Base-by-base conservation (phyloP, 2,113 vertebrate species). In the Odontophorus gujanensis region DNA sequence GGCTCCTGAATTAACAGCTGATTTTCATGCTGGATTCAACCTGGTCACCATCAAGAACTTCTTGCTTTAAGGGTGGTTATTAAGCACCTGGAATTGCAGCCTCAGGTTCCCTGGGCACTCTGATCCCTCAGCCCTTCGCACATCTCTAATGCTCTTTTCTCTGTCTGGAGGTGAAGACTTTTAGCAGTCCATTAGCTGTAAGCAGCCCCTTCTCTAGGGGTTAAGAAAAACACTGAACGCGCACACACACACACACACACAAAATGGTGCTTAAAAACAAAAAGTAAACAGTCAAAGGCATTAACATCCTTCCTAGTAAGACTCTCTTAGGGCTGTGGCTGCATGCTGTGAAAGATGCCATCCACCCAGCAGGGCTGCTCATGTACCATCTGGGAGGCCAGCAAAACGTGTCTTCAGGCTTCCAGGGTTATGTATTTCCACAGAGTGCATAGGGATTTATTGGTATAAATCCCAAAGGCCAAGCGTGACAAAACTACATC, bases 21-120 rank as follows among this genome's bases (percentile, higher is more conserved):
- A 87, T 93, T 90, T 74, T 68, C 76, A 19, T 68, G 82, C 72
- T 81, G 75, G 75, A 81, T 83, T 94, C 76, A 68, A 68, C 72
- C 25, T 53, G 43, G 65, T 83, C 68, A 18, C 5, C 0, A 47
- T 47, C 89, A 30, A 91, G 36, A 83, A 78, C 4, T 83, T 25
- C 36, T 40, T 40, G 38, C 20, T 77, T 38, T 77, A 71, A 63
- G 14, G 61, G 38, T 65, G 47, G 14, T 26, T 73, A 86, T 90
- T 81, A 83, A 94, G 51, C 34, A 84, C 69, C 74, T 72, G 79
- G 43, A 95, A 90, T 72, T 69, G 34, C 79, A 87, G 14, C 21
- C 51, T 57, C 68, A 25, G 68, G 25, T 63, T 85, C 32, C 50
- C 26, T 0, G 0, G 43, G 21, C 47, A 36, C 69, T 63, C 76